Percentiles rank a stretch among this genome's conserved stretches.
These are phyloP conservation scores for Syngnathus typhle DNA, from an alignment of 2,113 vertebrate genomes.

Conservation along the genomic window DNA sequence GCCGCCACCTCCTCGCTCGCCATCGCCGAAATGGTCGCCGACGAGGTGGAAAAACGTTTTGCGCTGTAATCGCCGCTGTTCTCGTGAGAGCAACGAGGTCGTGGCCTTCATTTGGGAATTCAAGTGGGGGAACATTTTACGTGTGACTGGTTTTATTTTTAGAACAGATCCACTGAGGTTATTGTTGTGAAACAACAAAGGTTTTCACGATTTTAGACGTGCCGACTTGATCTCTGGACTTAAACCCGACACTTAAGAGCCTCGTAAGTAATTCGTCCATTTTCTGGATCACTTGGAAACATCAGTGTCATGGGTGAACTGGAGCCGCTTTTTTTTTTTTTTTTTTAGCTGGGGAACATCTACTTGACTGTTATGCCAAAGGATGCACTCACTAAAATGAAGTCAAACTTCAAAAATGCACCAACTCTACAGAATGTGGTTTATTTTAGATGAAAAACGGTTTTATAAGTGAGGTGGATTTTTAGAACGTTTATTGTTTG, in stretches of 20 bases:
- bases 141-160: too few species aligned
- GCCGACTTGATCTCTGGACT: not conserved
- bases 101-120: not conserved
- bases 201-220: not conserved
- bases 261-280: not conserved
- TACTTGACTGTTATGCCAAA: not conserved
- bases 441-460: not conserved
- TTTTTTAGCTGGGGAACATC: not conserved
- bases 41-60: slow-evolving; percentile 80
- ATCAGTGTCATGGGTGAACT: too few species aligned
- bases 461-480: not conserved
- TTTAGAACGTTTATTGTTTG: not conserved
- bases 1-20: slow-evolving; percentile 94
- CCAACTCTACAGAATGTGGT: not conserved
- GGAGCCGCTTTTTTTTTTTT: too few species aligned
- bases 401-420: not conserved
- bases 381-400: not conserved
- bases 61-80: slow-evolving; percentile 54
- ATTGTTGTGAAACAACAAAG: too few species aligned
- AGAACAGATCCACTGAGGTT: too few species aligned
- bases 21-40: slow-evolving; percentile 83
- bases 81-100: not conserved
- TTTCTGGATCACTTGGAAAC: too few species aligned
- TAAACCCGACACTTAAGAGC: not conserved
- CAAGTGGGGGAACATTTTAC: too few species aligned